Evolutionary conservation across 2,113 vertebrate species (phyloP).

Genomic region (Cyanoramphus novaezelandiae): DNA sequence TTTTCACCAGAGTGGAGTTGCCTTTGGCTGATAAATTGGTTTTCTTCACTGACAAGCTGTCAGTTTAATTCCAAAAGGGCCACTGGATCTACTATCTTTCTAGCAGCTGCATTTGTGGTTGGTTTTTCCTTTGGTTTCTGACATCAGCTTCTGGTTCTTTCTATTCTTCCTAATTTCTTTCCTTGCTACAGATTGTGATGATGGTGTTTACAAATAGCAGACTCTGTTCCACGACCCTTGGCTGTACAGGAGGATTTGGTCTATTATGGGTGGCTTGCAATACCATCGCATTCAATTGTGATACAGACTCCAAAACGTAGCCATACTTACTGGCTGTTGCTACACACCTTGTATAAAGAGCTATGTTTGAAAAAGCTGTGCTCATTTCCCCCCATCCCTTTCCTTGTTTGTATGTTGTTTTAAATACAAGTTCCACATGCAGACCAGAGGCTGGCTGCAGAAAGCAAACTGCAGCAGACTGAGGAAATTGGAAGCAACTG

Average conservation of each 20-base stretch:
- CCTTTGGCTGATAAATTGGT: neutral
- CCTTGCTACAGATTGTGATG: neutral
- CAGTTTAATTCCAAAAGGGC: neutral
- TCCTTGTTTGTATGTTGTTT: neutral
- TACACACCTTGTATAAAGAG: neutral
- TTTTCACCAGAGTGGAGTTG: neutral
- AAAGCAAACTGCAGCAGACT: neutral
- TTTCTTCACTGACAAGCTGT: neutral
- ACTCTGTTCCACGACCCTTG: neutral
- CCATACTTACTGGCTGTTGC: neutral
- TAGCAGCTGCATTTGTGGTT: neutral
- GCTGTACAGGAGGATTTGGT: neutral
- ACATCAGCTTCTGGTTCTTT: neutral
- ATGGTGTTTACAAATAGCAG: neutral
- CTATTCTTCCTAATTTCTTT: neutral
- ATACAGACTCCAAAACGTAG: neutral
- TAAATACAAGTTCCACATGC: neutral
- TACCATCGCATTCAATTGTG: neutral
- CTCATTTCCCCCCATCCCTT: neutral
- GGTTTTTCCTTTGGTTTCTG: neutral
- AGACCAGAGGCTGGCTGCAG: neutral
- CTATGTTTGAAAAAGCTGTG: neutral
- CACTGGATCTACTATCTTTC: neutral
- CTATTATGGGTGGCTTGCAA: neutral
- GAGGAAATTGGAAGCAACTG: slow-evolving; percentile 29